Percentiles rank a stretch among this genome's conserved stretches.
Conservation (phyloP, 2,113 vertebrate genomes). For the Rousettus leschenaultii region DNA sequence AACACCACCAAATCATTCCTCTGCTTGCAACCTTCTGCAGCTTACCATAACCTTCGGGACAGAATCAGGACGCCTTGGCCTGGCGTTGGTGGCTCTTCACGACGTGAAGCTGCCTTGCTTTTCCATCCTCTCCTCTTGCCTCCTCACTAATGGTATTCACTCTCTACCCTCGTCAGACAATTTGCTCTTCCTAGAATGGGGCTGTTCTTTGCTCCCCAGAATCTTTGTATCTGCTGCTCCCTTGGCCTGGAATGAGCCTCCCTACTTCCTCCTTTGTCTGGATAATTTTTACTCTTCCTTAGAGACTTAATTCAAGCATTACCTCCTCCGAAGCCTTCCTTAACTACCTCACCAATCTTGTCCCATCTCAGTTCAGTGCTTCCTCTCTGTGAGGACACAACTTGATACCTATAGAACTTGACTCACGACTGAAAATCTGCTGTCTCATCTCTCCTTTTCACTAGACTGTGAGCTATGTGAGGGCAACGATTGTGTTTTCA, state of each 20-base stretch:
- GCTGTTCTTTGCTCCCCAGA: background rate
- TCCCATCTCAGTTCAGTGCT: background rate
- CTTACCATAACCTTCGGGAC: background rate
- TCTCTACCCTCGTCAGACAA: background rate
- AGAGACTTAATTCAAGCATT: background rate
- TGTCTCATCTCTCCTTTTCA: background rate
- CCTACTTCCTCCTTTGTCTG: background rate
- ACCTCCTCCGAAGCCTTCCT: background rate
- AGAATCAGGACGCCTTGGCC: background rate
- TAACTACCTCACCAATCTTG: too few relatives aligned
- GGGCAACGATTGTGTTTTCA: background rate
- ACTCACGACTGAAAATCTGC: background rate
- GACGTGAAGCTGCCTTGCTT: background rate
- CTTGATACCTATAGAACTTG: background rate
- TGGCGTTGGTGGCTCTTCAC: background rate
- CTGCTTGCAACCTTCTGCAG: background rate
- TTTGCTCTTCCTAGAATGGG: background rate
- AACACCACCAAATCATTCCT: background rate
- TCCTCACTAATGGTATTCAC: too few relatives aligned
- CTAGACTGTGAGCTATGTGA: background rate
- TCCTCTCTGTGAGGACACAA: background rate
- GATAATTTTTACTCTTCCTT: background rate
- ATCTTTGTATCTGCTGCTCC: background rate
- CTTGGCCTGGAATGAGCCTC: background rate
- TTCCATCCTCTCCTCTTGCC: background rate